These are phyloP conservation scores for Gryllus longicercus DNA, from an alignment of 2,888 invertebrate genomes.

Conservation along the genomic window DNA sequence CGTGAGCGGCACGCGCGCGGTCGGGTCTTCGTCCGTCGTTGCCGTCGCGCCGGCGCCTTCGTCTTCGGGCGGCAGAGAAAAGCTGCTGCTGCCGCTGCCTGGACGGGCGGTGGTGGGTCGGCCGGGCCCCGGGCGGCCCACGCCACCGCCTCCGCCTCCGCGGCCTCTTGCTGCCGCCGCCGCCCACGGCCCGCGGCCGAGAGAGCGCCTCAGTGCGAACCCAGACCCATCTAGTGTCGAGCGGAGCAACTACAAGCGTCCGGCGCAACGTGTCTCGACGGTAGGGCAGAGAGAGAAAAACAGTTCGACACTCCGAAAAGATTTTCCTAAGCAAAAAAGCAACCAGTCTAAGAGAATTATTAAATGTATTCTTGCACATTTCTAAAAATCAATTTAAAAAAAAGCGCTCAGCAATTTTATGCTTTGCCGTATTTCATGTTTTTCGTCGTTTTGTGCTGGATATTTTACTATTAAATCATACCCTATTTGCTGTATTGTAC, in stretches of 20 bases:
- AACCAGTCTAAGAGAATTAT: neutral
- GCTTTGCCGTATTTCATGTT: slow-evolving; percentile 2
- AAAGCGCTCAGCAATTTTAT: slow-evolving; percentile 17
- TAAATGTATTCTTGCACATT: slow-evolving; percentile 7
- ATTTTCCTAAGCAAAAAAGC: neutral
- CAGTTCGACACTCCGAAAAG: neutral
- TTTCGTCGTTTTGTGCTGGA: slow-evolving; percentile 2
- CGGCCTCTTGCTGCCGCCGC: neutral
- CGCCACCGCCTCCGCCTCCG: neutral
- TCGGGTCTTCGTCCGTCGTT: neutral
- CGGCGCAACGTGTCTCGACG: neutral
- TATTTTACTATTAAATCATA: slow-evolving; percentile 17
- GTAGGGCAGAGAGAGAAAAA: neutral
- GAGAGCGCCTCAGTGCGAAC: neutral
- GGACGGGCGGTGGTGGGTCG: neutral
- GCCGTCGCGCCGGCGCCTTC: neutral
- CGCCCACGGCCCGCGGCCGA: neutral
- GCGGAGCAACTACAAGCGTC: neutral
- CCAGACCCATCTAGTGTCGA: neutral
- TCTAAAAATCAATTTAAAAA: slow-evolving; percentile 7
- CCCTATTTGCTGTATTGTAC: slow-evolving; percentile 8
- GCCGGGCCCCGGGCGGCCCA: neutral
- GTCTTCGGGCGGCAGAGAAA: neutral
- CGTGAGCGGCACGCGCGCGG: no score
- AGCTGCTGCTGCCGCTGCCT: neutral